Percentiles rank a stretch among this genome's conserved stretches.
These are phyloP conservation scores for Amiota minor DNA, from an alignment of 2,888 invertebrate species.

Conservation along the genomic window DNA sequence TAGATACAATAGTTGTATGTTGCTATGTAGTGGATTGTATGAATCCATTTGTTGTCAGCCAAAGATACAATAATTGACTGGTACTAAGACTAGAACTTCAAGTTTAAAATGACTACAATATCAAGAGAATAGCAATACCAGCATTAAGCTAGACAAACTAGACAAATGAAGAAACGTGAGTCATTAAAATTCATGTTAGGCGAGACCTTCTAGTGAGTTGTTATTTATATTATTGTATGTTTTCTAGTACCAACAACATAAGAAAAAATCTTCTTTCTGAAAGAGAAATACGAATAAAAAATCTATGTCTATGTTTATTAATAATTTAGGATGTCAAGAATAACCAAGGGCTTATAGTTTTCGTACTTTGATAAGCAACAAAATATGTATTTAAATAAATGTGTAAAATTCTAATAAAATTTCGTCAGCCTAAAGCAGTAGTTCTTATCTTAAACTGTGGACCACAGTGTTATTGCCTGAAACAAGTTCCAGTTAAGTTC, in stretches of 20 bases:
- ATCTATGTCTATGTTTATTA: not conserved
- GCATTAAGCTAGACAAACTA: not conserved
- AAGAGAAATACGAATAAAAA: not conserved
- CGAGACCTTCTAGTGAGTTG: conserved; percentile 57
- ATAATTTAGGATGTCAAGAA: not conserved
- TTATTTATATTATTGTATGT: too few species aligned
- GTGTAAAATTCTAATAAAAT: too few species aligned
- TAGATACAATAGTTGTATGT: too few species aligned
- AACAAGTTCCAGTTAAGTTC: too few species aligned
- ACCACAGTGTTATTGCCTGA: too few species aligned
- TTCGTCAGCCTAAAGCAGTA: too few species aligned
- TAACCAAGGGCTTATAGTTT: not conserved
- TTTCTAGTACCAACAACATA: too few species aligned
- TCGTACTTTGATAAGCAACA: not conserved
- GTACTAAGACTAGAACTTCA: conserved; percentile 38
- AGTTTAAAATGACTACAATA: not conserved
- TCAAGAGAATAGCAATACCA: not conserved
- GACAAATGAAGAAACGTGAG: conserved; percentile 48
- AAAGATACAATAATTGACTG: not conserved
- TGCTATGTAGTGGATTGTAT: not conserved
- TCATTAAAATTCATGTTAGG: conserved; percentile 61
- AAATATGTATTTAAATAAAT: not conserved
- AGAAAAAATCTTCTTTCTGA: not conserved
- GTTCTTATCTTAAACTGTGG: too few species aligned
- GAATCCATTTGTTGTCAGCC: not conserved